Percentiles rank a stretch among this genome's conserved stretches.
These are phyloP conservation scores for Gerris lacustris DNA, from an alignment of 2,888 invertebrate species.

Conservation along the genomic window DNA sequence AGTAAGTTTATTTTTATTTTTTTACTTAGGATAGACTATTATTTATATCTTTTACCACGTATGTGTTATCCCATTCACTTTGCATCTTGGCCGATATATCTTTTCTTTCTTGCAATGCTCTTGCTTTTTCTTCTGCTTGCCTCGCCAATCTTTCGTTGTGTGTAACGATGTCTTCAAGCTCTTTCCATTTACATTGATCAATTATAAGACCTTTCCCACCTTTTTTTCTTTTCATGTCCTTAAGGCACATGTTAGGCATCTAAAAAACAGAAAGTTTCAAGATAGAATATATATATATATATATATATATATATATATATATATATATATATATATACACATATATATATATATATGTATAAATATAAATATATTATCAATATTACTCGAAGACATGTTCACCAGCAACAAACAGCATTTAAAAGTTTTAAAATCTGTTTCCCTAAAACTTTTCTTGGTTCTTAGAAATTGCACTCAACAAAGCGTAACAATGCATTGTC, in stretches of 20 bases:
- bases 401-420: neutral
- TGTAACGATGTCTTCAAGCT: conserved; percentile 16
- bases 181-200: conserved; percentile 17
- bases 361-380: neutral
- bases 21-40: too few species aligned
- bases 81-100: conserved; percentile 26
- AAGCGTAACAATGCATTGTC: too few species aligned
- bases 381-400: neutral
- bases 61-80: conserved; percentile 28
- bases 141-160: conserved; percentile 11
- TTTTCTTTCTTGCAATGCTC: conserved; percentile 20
- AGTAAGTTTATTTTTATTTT: too few species aligned
- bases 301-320: conserved; percentile 6
- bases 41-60: conserved; percentile 17
- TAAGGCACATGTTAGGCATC: too few species aligned
- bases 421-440: too few species aligned
- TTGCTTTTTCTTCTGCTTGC: neutral
- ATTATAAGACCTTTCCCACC: conserved; percentile 11
- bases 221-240: neutral
- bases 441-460: too few species aligned
- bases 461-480: too few species aligned
- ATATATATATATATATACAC: conserved; percentile 8
- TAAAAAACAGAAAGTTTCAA: too few species aligned
- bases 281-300: conserved; percentile 11
- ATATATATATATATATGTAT: conserved; percentile 1